Percentiles rank a stretch among this genome's conserved stretches.
phyloP scores from a whole-genome alignment of 2,797 vertebrate genomes.

The Amazonetta brasiliensis region DNA sequence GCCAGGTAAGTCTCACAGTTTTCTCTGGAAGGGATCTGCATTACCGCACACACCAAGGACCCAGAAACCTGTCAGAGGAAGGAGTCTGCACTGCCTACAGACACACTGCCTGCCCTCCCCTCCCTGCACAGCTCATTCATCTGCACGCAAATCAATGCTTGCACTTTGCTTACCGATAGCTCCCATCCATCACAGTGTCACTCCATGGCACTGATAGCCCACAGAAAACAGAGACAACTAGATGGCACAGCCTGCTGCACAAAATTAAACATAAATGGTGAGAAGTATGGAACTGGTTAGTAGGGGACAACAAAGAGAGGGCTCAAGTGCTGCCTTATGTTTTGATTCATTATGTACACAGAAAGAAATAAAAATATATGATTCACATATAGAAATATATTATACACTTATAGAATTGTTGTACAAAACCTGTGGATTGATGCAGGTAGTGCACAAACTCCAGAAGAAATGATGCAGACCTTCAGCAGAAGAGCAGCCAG shows the following conservation, averaged over 20 bases:
- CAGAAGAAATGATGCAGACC: not conserved
- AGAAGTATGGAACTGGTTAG: not conserved
- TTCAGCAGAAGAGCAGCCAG: not conserved
- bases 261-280: not conserved
- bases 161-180: slow-evolving; percentile 19
- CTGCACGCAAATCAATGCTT: slow-evolving; percentile 39
- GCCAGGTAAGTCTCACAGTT: not conserved
- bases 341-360: not conserved
- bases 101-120: not conserved
- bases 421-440: not conserved
- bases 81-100: not conserved
- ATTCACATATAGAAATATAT: not conserved
- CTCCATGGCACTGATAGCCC: not conserved
- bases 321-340: not conserved
- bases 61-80: not conserved
- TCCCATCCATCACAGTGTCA: slow-evolving; percentile 27
- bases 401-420: not conserved
- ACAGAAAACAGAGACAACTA: not conserved
- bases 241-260: not conserved
- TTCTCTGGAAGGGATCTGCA: not conserved
- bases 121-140: not conserved
- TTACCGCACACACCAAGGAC: not conserved
- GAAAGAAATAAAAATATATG: not conserved
- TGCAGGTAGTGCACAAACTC: not conserved
- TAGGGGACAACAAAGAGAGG: not conserved